phyloP scores from a whole-genome alignment of 23 tunicate genomes.

The Ascidia mentula region DNA sequence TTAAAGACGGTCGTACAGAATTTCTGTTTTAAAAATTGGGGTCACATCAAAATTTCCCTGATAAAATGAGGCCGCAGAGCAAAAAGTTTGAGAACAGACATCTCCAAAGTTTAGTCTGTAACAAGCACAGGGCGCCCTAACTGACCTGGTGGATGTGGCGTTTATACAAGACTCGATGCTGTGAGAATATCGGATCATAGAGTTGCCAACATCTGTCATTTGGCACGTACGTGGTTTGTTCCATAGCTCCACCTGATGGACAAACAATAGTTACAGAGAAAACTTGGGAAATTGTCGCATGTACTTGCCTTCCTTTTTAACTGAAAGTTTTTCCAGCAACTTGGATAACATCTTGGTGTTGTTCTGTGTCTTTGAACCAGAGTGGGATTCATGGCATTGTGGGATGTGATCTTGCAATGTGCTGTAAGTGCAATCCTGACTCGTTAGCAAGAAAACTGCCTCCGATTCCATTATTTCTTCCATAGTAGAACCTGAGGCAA shows the following conservation, averaged over 20 bases:
- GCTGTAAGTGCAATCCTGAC: constrained; percentile 68
- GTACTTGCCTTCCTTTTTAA: constrained; percentile 65
- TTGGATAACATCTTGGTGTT: constrained; percentile 27
- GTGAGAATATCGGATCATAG: constrained; percentile 77
- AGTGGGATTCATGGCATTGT: constrained; percentile 69
- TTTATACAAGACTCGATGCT: constrained; percentile 68
- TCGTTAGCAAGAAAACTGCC: constrained; percentile 49
- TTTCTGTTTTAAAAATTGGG: no score
- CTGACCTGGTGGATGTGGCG: constrained; percentile 68
- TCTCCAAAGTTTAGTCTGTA: no score
- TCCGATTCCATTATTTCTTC: constrained; percentile 64
- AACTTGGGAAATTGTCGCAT: not conserved
- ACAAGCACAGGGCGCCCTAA: not conserved
- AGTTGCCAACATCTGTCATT: constrained; percentile 57
- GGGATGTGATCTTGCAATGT: constrained; percentile 62
- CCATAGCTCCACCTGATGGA: constrained; percentile 70
- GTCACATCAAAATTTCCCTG: no score
- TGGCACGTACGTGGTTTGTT: constrained; percentile 68
- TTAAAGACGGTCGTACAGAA: no score
- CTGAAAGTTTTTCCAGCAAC: constrained; percentile 32
- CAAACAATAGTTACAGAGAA: not conserved
- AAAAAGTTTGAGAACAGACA: no score
- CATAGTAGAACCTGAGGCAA: constrained; percentile 49
- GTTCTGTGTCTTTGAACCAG: constrained; percentile 36
- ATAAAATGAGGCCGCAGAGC: no score